Conservation (phyloP, 2,888 invertebrate genomes). For the Cephus rjabovi region DNA sequence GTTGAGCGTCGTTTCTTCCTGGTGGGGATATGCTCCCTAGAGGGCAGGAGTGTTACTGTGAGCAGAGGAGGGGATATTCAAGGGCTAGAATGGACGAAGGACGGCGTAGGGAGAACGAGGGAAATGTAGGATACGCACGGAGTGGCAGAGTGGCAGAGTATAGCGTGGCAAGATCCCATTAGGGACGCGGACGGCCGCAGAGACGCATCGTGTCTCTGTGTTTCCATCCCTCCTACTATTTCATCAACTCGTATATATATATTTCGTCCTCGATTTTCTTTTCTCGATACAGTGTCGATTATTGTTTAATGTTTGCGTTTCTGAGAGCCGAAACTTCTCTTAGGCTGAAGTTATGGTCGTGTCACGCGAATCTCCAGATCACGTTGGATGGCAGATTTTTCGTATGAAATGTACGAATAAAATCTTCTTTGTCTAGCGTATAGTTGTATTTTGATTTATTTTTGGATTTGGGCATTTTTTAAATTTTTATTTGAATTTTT, state of each 20-base stretch:
- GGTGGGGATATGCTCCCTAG: slow-evolving; percentile 10
- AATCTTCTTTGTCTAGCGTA: neutral
- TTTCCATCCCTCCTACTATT: slow-evolving; percentile 1
- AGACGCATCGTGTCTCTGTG: slow-evolving; percentile 50
- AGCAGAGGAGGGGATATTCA: slow-evolving; percentile 15
- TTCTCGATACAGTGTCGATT: neutral
- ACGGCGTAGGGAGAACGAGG: slow-evolving; percentile 21
- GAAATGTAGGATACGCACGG: slow-evolving; percentile 37
- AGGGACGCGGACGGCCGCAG: slow-evolving; percentile 55
- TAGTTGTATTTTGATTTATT: neutral
- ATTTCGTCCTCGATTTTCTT: neutral
- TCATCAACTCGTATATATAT: slow-evolving; percentile 15
- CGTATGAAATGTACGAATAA: slow-evolving; percentile 40
- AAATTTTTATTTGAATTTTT: neutral
- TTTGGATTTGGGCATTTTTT: neutral
- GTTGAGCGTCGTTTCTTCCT: neutral
- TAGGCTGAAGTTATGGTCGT: slow-evolving; percentile 32
- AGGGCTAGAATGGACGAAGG: slow-evolving; percentile 14
- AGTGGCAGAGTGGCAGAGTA: slow-evolving; percentile 41
- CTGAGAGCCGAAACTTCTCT: neutral
- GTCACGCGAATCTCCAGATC: slow-evolving; percentile 32
- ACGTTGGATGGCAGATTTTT: slow-evolving; percentile 26
- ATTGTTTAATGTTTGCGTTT: neutral
- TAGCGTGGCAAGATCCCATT: slow-evolving; percentile 53
- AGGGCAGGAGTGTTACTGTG: neutral